Conservation (phyloP, 2,113 vertebrate genomes). For the Triplophysa rosa region DNA sequence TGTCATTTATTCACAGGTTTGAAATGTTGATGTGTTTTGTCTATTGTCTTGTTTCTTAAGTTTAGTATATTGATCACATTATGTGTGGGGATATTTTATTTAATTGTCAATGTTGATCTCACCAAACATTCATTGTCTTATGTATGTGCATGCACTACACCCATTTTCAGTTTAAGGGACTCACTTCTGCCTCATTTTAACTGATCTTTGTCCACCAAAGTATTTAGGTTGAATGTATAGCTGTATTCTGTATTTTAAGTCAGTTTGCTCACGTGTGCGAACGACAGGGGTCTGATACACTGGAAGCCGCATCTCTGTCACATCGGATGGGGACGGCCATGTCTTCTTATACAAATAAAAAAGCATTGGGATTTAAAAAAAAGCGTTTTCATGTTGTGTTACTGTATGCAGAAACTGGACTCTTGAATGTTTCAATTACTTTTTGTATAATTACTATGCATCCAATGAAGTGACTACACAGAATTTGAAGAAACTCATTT, state of each 20-base stretch:
- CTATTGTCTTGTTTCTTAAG: too few relatives aligned
- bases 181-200: conserved; percentile 24
- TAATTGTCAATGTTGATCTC: conserved; percentile 15
- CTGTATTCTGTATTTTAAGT: conserved; percentile 64
- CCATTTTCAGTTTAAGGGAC: conserved; percentile 42
- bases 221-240: conserved; percentile 55
- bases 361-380: not conserved
- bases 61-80: not conserved
- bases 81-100: not conserved
- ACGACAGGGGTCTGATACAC: conserved; percentile 80
- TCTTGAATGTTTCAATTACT: too few relatives aligned
- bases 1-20: not conserved
- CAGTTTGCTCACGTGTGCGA: conserved; percentile 63
- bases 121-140: not conserved
- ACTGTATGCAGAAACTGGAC: not conserved
- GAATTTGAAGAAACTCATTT: too few relatives aligned
- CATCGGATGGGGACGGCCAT: conserved; percentile 6
- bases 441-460: too few relatives aligned
- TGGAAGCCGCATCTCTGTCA: conserved; percentile 67
- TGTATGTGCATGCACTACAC: conserved; percentile 37
- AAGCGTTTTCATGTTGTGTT: not conserved
- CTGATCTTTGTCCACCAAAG: conserved; percentile 59
- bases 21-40: not conserved
- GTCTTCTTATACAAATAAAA: conserved; percentile 56
- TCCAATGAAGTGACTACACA: too few relatives aligned